These are phyloP conservation scores for Bothrops jararaca DNA, from an alignment of 2,113 vertebrate species.

Conservation along the genomic window DNA sequence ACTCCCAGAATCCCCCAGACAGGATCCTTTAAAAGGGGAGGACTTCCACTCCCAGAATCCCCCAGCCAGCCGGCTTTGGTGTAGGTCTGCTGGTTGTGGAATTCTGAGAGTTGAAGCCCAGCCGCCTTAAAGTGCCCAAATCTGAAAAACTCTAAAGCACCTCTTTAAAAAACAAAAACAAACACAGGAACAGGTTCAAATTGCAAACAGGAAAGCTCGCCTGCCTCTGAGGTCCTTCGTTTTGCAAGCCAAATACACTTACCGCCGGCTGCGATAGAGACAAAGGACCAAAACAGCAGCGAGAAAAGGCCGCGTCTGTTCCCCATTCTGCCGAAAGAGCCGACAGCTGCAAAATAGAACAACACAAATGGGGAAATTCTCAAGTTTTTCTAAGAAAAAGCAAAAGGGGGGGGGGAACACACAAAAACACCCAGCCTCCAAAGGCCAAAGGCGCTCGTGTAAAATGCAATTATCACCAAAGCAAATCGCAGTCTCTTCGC, in stretches of 20 bases:
- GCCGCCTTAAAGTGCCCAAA: accelerated
- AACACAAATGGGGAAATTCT: not conserved
- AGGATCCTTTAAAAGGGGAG: accelerated
- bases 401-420: no score
- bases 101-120: not conserved
- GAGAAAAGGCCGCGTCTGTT: accelerated
- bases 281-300: conserved; percentile 18
- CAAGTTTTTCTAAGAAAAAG: not conserved
- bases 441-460: not conserved
- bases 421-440: not conserved
- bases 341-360: not conserved
- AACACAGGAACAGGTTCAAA: no score
- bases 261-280: conserved; percentile 25
- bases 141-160: not conserved
- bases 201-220: accelerated
- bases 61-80: no score
- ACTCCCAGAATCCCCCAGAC: no score
- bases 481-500: not conserved
- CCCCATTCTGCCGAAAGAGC: conserved; percentile 9
- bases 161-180: no score
- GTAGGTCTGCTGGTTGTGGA: not conserved
- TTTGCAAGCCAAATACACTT: conserved; percentile 23
- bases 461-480: not conserved
- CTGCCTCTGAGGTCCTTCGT: no score
- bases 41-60: no score